Percentiles rank a stretch among this genome's conserved stretches.
Conservation (phyloP, 2,797 vertebrate genomes). For the Mallotus villosus region DNA sequence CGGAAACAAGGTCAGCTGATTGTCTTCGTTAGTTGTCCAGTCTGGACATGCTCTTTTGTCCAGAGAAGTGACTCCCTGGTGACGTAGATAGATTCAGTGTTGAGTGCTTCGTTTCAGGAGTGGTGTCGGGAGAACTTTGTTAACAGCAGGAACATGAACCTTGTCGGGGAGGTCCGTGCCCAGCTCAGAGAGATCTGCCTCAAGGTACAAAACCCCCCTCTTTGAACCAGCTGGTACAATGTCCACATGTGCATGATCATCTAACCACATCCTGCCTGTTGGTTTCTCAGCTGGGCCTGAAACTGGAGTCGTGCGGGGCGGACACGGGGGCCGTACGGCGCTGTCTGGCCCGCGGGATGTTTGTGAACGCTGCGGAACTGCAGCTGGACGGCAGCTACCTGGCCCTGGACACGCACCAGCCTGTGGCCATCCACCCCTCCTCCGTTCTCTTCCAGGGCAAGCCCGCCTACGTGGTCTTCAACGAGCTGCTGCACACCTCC, state of each 20-base stretch:
- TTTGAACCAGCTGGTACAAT: not conserved
- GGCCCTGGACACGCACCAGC: constrained; percentile 86
- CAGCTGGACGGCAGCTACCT: constrained; percentile 86
- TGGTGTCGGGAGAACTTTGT: constrained; percentile 98
- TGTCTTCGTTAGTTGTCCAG: not conserved
- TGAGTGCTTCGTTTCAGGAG: constrained; percentile 69
- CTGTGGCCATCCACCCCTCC: constrained; percentile 90
- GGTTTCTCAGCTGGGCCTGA: constrained; percentile 82
- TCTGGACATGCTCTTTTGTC: not conserved
- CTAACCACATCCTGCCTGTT: not conserved
- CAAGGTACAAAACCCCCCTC: constrained; percentile 79
- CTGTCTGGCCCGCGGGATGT: constrained; percentile 92
- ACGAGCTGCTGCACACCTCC: constrained; percentile 88
- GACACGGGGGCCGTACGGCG: constrained; percentile 81
- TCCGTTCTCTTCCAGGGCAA: constrained; percentile 92
- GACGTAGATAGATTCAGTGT: not conserved
- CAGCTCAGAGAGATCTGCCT: constrained; percentile 93
- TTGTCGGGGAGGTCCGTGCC: constrained; percentile 87
- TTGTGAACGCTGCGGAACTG: constrained; percentile 88
- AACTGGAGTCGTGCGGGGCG: constrained; percentile 80
- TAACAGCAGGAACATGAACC: constrained; percentile 90
- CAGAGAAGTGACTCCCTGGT: not conserved
- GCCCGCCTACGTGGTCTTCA: constrained; percentile 89
- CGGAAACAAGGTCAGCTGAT: constrained; percentile 82
- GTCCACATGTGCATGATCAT: not conserved